Evolutionary conservation across 2,113 vertebrate species (phyloP).

Genomic region (Atherinomorus stipes): DNA sequence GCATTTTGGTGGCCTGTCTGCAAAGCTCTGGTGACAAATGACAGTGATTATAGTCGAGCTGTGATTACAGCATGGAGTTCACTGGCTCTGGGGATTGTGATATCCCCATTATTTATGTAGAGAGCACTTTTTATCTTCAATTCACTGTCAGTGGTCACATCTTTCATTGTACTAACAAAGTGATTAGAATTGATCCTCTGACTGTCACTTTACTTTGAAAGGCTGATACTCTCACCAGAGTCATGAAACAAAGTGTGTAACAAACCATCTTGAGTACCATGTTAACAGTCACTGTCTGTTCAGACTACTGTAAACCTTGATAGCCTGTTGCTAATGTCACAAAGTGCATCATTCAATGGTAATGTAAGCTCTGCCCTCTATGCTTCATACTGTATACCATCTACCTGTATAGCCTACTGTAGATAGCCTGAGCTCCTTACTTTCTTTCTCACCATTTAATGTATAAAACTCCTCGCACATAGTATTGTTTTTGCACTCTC

Average conservation of each 20-base stretch:
- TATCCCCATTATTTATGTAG: background rate
- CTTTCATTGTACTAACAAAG: background rate
- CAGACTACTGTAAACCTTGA: background rate
- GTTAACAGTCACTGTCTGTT: background rate
- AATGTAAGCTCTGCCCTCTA: background rate
- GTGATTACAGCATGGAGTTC: constrained; percentile 1
- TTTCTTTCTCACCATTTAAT: background rate
- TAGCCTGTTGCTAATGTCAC: background rate
- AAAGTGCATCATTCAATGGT: background rate
- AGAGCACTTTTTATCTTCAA: background rate
- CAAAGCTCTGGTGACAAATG: background rate
- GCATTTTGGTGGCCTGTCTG: constrained; percentile 4
- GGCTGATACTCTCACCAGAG: background rate
- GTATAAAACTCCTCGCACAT: no score
- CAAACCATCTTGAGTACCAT: background rate
- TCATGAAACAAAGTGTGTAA: background rate
- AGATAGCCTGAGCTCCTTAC: background rate
- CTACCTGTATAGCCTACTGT: no score
- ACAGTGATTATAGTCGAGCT: constrained; percentile 7
- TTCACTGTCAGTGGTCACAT: background rate
- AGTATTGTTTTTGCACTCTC: background rate
- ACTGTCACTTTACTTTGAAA: background rate
- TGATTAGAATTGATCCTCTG: background rate
- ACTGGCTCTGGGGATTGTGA: background rate
- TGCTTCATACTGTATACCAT: background rate